Conservation (phyloP, 2,113 vertebrate genomes). For the Protobothrops flavoviridis region DNA sequence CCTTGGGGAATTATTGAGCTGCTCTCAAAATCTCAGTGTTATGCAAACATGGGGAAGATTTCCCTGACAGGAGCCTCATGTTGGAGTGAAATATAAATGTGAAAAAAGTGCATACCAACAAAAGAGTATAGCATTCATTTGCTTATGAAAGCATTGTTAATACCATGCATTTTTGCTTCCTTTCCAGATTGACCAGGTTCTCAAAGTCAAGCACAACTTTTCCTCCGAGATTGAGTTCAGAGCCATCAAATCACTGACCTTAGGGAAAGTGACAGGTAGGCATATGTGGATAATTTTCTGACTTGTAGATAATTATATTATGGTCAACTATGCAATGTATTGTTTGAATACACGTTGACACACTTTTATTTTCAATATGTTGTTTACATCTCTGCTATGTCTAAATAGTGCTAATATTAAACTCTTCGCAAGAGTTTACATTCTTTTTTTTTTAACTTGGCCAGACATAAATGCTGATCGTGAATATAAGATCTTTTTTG, state of each 20-base stretch:
- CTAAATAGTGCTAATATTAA: conserved; percentile 10
- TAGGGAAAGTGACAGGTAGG: conserved; percentile 92
- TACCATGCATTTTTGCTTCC: background rate
- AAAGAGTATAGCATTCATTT: background rate
- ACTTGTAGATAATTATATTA: background rate
- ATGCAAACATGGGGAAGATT: background rate
- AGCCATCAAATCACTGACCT: conserved; percentile 83
- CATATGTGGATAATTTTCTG: conserved; percentile 17
- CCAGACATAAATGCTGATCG: background rate
- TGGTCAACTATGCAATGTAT: background rate
- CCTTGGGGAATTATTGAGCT: background rate
- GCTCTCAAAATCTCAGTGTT: background rate
- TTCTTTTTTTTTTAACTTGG: background rate
- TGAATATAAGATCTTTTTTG: background rate
- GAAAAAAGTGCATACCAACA: too few species aligned
- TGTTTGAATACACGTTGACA: background rate
- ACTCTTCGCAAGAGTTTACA: background rate
- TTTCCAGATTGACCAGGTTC: conserved; percentile 87
- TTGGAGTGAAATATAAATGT: background rate
- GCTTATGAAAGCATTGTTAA: background rate
- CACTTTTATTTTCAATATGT: conserved; percentile 24
- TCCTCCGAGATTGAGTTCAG: conserved; percentile 85
- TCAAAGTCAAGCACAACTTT: conserved; percentile 85
- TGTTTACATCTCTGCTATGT: conserved; percentile 12
- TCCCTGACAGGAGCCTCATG: background rate